Evolutionary conservation across 1,140 invertebrate genomes (phyloP), one percentile per base, ranked within the genome.

Genomic region (Zaprionus kolodkinae): DNA sequence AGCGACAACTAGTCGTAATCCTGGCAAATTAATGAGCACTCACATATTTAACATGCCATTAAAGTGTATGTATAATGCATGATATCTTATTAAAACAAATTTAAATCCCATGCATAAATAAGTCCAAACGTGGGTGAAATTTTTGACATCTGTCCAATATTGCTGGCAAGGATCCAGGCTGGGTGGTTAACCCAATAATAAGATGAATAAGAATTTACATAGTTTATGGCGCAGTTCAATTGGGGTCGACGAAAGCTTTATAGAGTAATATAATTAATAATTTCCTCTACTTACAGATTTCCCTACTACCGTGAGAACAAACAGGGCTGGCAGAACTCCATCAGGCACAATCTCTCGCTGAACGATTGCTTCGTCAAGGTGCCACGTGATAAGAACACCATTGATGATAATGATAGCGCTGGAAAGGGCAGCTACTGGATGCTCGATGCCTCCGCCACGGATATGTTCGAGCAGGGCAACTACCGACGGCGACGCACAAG

Each of bases 351-450:
- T 93, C 93, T 99, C 0, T 97, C 96, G 67, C 93, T 99, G 17
- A 99, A 99, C 93, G 98, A 98, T 90, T 99, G 97, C 92, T 99
- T 99, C 90, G 95, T 98, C 1, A 99, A 99, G 93, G 94, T 97
- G 13, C 93, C 96, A 71, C 76, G 95, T 76, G 93, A 97, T 93
- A 96, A 97, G 79, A 96, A 97, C 74, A 94, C 95, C 56, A 94
- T 95, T 0, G 95, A 91, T 12, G 91, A 95, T 93, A 91, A 96
- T 94, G 93, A 95, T 89, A 89, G 82, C 21, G 85, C 88, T 0
- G 94, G 96, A 0, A 97, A 97, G 88, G 97, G 97, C 4, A 96
- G 95, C 72, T 98, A 97, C 91, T 98, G 97, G 97, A 97, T 96
- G 69, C 92, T 98, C 69, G 96, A 97, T 91, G 96, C 97, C 0